Percentiles rank a stretch among this genome's conserved stretches.
phyloP scores from a whole-genome alignment of 2,113 vertebrate genomes.

The Campylomormyrus tamandua region DNA sequence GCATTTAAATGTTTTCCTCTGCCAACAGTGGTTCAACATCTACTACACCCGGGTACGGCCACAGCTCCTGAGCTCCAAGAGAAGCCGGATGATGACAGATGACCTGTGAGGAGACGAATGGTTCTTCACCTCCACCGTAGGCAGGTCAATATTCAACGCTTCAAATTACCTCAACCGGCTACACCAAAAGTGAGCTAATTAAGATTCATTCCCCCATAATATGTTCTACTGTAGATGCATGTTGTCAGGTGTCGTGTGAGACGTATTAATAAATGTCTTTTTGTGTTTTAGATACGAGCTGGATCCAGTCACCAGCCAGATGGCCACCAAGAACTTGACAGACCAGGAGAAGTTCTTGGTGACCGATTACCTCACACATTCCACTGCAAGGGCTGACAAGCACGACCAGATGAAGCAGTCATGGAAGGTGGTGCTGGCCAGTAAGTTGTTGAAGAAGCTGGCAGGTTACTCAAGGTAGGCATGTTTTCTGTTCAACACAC shows the following conservation, averaged over 20 bases:
- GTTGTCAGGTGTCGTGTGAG: no score
- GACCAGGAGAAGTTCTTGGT: neutral
- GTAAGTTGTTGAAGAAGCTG: neutral
- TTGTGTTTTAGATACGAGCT: no score
- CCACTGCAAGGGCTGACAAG: neutral
- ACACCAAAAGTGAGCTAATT: no score
- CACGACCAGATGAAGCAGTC: neutral
- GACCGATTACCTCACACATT: neutral
- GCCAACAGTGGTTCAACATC: slow-evolving; percentile 7
- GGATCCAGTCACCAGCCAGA: no score
- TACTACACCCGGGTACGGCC: neutral
- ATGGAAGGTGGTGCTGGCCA: neutral
- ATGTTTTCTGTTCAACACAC: neutral
- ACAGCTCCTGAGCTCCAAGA: neutral
- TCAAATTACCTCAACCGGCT: neutral
- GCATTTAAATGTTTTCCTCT: neutral
- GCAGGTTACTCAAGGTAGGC: neutral
- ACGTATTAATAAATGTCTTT: no score
- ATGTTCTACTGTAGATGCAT: no score
- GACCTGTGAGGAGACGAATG: neutral
- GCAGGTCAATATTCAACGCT: neutral
- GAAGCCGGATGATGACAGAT: neutral
- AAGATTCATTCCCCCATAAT: no score
- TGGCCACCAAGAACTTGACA: no score
- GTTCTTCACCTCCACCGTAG: neutral